Percentiles rank a stretch among this genome's conserved stretches.
phyloP scores from a whole-genome alignment of 1,140 invertebrate genomes.

The Pseudomyrmex flavicornis region DNA sequence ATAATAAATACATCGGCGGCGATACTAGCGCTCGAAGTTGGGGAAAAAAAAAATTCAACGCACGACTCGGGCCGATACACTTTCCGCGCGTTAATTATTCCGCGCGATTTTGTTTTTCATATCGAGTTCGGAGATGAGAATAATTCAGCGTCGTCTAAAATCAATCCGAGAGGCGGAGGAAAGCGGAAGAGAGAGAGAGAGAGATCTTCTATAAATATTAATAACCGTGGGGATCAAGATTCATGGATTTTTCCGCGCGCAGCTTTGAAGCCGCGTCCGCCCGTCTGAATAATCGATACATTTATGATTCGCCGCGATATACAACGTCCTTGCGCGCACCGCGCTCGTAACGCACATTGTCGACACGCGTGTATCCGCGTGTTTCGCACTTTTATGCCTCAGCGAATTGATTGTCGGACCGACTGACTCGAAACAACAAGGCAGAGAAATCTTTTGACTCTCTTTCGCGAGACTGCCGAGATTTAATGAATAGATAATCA shows the following conservation, averaged over 20 bases:
- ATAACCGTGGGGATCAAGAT: conserved; percentile 32
- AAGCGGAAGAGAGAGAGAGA: too few species aligned
- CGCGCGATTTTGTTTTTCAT: conserved; percentile 5
- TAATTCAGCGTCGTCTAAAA: conserved; percentile 56
- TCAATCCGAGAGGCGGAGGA: neutral
- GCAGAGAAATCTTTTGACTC: too few species aligned
- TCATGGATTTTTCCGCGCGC: conserved; percentile 47
- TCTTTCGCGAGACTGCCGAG: too few species aligned
- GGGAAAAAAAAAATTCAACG: too few species aligned
- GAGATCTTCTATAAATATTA: conserved; percentile 46
- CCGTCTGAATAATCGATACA: conserved; percentile 55
- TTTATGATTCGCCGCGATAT: conserved; percentile 31
- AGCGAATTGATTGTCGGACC: conserved; percentile 8
- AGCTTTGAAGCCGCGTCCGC: neutral
- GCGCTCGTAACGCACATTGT: conserved; percentile 47
- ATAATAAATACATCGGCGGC: too few species aligned
- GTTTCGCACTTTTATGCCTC: conserved; percentile 22
- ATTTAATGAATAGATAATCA: too few species aligned
- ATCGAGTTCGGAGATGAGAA: conserved; percentile 9
- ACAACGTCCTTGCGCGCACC: conserved; percentile 47
- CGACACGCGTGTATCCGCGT: conserved; percentile 25
- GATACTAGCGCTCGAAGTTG: neutral
- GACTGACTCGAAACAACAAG: conserved; percentile 22
- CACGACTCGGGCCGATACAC: neutral
- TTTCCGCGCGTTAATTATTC: conserved; percentile 6